Percentiles rank a stretch among this genome's conserved stretches.
Evolutionary conservation across 53 echinoderm and acorn worm species (phyloP).

Genomic region (Pentamera pediparva): DNA sequence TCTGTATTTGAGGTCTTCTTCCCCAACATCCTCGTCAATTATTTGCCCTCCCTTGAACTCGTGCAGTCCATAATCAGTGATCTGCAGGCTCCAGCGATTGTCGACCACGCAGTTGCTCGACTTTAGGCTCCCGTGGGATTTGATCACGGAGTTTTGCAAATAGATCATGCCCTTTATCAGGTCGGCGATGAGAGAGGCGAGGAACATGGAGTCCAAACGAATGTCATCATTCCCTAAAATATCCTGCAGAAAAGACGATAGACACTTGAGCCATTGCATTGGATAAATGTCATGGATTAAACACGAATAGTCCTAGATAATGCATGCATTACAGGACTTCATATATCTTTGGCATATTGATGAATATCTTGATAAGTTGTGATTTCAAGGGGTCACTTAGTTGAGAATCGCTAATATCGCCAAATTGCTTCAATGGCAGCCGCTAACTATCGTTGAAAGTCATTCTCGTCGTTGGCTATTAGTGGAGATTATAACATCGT

Average conservation of each 20-base stretch:
- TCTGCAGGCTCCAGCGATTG: slow-evolving; percentile 94
- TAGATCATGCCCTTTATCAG: slow-evolving; percentile 90
- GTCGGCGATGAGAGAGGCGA: slow-evolving; percentile 94
- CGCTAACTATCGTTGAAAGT: too few relatives aligned
- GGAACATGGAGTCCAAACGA: slow-evolving; percentile 91
- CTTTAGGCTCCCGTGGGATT: slow-evolving; percentile 88
- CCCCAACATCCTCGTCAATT: slow-evolving; percentile 64
- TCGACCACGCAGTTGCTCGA: slow-evolving; percentile 98
- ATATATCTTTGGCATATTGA: too few relatives aligned
- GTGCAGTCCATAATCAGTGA: slow-evolving; percentile 94
- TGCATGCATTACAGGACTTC: too few relatives aligned
- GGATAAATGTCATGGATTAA: too few relatives aligned
- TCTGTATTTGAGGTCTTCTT: slow-evolving; percentile 56
- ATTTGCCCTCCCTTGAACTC: slow-evolving; percentile 79
- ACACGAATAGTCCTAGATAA: too few relatives aligned
- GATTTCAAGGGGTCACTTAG: too few relatives aligned
- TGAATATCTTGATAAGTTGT: background rate
- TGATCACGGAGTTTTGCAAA: slow-evolving; percentile 74
- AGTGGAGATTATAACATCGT: too few relatives aligned
- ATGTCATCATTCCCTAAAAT: slow-evolving; percentile 97
- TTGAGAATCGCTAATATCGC: too few relatives aligned
- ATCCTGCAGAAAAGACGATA: too few relatives aligned
- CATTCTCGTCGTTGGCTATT: too few relatives aligned
- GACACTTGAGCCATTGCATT: too few relatives aligned
- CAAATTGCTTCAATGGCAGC: too few relatives aligned